A percentile compares a stretch with the other conserved stretches of the same genome.
Conservation (phyloP, 2,113 vertebrate genomes). For the Ceyx margarethae region DNA sequence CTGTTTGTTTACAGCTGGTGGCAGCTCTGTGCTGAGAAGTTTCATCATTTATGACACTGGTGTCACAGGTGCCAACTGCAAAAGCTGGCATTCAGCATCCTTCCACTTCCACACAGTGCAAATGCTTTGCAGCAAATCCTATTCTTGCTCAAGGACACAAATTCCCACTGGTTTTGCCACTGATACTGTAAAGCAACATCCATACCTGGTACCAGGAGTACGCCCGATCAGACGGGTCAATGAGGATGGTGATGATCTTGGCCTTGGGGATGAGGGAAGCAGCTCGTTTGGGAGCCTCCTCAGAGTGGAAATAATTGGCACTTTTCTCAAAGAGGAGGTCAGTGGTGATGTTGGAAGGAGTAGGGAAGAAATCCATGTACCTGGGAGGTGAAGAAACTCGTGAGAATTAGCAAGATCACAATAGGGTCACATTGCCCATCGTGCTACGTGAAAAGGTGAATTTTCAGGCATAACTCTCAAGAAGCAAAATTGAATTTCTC, state of each 20-base stretch:
- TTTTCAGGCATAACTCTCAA: not conserved
- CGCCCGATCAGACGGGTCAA: constrained; percentile 93
- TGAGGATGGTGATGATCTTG: constrained; percentile 96
- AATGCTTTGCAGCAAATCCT: not conserved
- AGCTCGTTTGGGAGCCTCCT: constrained; percentile 88
- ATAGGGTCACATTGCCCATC: not conserved
- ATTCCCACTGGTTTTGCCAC: not conserved
- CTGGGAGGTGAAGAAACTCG: constrained; percentile 63
- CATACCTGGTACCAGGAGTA: constrained; percentile 98
- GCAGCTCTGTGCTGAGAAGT: constrained; percentile 4
- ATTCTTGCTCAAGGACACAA: not conserved
- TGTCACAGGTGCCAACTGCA: constrained; percentile 25
- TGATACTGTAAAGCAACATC: not conserved
- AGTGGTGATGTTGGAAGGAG: constrained; percentile 87
- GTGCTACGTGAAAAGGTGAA: not conserved
- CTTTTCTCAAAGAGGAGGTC: constrained; percentile 97
- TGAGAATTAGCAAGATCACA: not conserved
- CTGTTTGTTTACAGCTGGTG: constrained; percentile 27
- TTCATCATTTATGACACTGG: constrained; percentile 8
- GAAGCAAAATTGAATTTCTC: constrained; percentile 17
- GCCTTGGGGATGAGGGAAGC: constrained; percentile 91
- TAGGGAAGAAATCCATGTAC: constrained; percentile 97
- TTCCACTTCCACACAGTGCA: not conserved
- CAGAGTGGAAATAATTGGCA: constrained; percentile 95
- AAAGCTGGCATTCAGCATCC: not conserved